Percentiles rank a stretch among this genome's conserved stretches.
These are phyloP conservation scores for Pipistrellus pygmaeus DNA, from an alignment of 2,797 vertebrate genomes.

Conservation along the genomic window DNA sequence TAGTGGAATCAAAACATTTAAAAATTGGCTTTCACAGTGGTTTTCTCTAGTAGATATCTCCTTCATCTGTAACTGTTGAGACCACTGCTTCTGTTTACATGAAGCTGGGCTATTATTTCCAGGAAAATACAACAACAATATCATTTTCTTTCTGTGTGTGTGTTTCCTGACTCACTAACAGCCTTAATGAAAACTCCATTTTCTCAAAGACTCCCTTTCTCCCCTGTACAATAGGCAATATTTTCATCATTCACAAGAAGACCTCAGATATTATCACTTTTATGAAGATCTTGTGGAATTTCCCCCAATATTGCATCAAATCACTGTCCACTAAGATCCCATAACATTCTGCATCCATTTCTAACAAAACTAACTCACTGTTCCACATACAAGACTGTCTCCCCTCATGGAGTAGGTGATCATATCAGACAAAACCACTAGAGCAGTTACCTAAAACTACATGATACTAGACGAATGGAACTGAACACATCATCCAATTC, in stretches of 20 bases:
- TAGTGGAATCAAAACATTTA: not conserved
- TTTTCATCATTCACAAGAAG: not conserved
- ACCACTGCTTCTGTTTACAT: not conserved
- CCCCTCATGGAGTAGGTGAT: not conserved
- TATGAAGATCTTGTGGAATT: not conserved
- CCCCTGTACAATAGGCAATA: not conserved
- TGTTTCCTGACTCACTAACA: constrained; percentile 24
- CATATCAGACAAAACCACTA: not conserved
- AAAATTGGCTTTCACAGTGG: not conserved
- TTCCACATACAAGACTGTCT: not conserved
- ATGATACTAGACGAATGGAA: not conserved
- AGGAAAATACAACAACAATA: not conserved
- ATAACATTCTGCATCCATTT: not conserved
- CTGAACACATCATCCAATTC: not conserved
- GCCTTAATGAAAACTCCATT: not conserved
- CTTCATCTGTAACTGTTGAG: not conserved
- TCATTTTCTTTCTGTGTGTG: not conserved
- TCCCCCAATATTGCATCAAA: constrained; percentile 7
- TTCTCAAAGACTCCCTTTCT: constrained; percentile 1
- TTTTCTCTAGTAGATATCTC: not conserved
- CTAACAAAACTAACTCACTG: not conserved
- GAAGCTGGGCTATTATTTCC: not conserved
- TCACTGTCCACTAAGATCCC: not conserved
- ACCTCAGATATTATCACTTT: not conserved
- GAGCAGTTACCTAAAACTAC: not conserved